Evolutionary conservation across 2,888 invertebrate genomes (phyloP).

Genomic region (Plagiodera versicolora): DNA sequence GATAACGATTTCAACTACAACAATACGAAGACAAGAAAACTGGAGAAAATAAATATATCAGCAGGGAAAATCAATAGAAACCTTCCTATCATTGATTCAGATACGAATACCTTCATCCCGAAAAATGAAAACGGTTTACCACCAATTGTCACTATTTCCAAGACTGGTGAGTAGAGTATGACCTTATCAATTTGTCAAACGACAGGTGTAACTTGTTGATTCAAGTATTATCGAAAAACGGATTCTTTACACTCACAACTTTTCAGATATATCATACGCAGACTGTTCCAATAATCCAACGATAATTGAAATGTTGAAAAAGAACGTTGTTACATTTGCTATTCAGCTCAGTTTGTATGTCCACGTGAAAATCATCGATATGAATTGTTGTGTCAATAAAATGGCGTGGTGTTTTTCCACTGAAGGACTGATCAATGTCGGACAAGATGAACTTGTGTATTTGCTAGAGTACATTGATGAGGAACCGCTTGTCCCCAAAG

Average conservation of each 20-base stretch:
- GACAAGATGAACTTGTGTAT: conserved; percentile 81
- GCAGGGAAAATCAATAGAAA: conserved; percentile 40
- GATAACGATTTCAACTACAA: conserved; percentile 62
- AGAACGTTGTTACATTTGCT: conserved; percentile 70
- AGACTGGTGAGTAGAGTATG: conserved; percentile 53
- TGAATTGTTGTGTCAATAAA: conserved; percentile 60
- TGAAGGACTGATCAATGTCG: conserved; percentile 74
- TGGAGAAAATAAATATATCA: conserved; percentile 22
- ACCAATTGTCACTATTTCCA: conserved; percentile 59
- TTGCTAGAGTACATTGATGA: conserved; percentile 69
- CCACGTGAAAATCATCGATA: conserved; percentile 71
- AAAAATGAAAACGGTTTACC: conserved; percentile 59
- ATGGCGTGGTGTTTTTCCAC: conserved; percentile 78
- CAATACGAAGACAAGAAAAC: conserved; percentile 34
- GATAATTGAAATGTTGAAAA: conserved; percentile 61
- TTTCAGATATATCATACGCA: conserved; percentile 59
- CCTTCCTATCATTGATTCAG: conserved; percentile 55
- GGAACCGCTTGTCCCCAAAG: conserved; percentile 66
- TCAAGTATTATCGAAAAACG: too few species aligned
- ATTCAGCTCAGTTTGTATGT: conserved; percentile 75
- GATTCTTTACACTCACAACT: conserved; percentile 7
- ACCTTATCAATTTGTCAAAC: neutral
- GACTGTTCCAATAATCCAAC: conserved; percentile 60
- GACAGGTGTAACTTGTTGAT: too few species aligned
- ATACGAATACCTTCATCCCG: conserved; percentile 62